Percentiles rank a stretch among this genome's conserved stretches.
These are phyloP conservation scores for Vollenhovia emeryi DNA, from an alignment of 1,140 invertebrate species.

Conservation along the genomic window DNA sequence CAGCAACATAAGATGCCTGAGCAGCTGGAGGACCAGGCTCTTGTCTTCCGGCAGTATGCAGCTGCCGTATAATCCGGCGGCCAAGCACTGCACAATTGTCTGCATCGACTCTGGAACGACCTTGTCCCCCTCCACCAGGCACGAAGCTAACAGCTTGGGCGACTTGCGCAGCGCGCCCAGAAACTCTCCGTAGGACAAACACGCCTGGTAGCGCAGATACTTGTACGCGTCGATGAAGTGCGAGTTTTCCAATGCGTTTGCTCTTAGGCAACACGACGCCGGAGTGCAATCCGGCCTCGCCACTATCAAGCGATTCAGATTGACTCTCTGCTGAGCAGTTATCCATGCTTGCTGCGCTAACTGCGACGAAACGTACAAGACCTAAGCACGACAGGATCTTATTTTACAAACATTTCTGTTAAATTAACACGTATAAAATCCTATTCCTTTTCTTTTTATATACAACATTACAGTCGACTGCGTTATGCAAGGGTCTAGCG, in stretches of 20 bases:
- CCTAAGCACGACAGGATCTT: slow-evolving; percentile 80
- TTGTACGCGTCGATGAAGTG: slow-evolving; percentile 96
- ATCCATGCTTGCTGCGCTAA: slow-evolving; percentile 95
- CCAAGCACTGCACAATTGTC: slow-evolving; percentile 89
- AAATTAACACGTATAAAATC: background rate
- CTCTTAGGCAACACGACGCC: slow-evolving; percentile 90
- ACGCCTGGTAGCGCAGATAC: slow-evolving; percentile 92
- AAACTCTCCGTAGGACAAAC: slow-evolving; percentile 92
- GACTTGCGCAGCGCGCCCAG: slow-evolving; percentile 91
- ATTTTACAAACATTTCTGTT: background rate
- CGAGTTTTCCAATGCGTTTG: slow-evolving; percentile 91
- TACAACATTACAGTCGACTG: background rate
- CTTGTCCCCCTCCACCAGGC: slow-evolving; percentile 92
- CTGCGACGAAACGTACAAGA: slow-evolving; percentile 87
- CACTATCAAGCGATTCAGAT: slow-evolving; percentile 92
- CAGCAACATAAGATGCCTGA: slow-evolving; percentile 93
- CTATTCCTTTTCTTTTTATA: background rate
- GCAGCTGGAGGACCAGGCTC: slow-evolving; percentile 90
- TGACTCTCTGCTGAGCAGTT: slow-evolving; percentile 94
- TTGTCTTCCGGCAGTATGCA: slow-evolving; percentile 94
- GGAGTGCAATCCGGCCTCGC: slow-evolving; percentile 91
- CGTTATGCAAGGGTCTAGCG: background rate
- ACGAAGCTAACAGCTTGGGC: slow-evolving; percentile 92
- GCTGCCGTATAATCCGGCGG: slow-evolving; percentile 94
- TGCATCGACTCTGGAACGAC: slow-evolving; percentile 88